Conservation (phyloP, 2,797 vertebrate species). For the Thunnus albacares region DNA sequence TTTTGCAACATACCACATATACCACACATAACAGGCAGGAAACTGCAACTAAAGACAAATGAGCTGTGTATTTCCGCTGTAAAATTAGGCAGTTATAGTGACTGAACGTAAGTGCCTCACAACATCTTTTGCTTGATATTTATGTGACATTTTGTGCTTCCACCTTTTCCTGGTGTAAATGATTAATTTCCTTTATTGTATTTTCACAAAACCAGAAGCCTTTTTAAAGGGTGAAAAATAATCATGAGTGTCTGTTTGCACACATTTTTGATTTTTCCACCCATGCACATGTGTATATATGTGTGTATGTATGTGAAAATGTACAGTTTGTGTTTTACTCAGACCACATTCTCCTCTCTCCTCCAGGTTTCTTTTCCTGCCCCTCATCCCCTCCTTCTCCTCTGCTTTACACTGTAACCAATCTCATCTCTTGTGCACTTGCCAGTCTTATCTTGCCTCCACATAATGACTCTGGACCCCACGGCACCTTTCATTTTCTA, state of each 20-base stretch:
- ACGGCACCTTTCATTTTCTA: slow-evolving; percentile 24
- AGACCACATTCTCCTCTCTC: background rate
- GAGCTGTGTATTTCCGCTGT: background rate
- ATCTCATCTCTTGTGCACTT: slow-evolving; percentile 7
- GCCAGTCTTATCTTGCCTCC: slow-evolving; percentile 21
- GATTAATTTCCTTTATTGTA: slow-evolving; percentile 9
- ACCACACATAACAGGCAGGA: background rate
- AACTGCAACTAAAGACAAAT: background rate
- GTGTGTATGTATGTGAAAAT: background rate
- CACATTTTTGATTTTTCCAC: background rate
- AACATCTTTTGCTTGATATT: slow-evolving; percentile 35
- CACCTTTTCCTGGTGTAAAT: slow-evolving; percentile 18
- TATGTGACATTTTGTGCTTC: slow-evolving; percentile 46
- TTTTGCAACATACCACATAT: background rate
- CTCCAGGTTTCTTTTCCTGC: slow-evolving; percentile 1
- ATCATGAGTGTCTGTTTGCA: background rate
- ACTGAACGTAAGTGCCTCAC: background rate
- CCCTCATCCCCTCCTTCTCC: background rate
- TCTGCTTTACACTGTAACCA: slow-evolving; percentile 6
- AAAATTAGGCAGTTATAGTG: background rate
- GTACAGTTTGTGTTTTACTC: background rate
- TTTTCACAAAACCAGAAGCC: background rate
- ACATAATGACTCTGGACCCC: slow-evolving; percentile 22
- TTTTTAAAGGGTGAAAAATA: background rate
- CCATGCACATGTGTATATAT: background rate